phyloP scores from a whole-genome alignment of 2,888 invertebrate genomes.

The Neoaliturus tenellus region DNA sequence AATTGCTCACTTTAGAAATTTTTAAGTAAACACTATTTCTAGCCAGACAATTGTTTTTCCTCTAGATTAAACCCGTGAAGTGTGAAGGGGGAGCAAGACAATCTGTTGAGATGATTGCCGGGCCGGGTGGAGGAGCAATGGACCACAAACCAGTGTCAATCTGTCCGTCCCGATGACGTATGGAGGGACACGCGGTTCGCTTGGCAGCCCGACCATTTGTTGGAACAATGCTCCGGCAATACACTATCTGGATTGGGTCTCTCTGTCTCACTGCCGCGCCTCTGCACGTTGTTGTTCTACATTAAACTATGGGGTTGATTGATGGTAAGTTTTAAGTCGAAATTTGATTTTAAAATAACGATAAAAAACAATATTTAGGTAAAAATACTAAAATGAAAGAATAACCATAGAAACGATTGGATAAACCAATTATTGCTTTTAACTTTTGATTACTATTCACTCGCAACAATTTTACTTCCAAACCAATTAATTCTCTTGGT shows the following conservation, averaged over 20 bases:
- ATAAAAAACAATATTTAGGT: no score
- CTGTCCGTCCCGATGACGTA: constrained; percentile 41
- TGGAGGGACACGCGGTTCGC: constrained; percentile 8
- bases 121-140: constrained; percentile 14
- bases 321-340: no score
- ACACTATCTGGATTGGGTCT: not conserved
- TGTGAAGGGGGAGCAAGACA: not conserved
- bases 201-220: not conserved
- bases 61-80: constrained; percentile 19
- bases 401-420: no score
- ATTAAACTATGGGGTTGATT: no score
- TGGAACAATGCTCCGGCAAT: not conserved
- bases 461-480: no score
- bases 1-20: not conserved
- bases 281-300: no score
- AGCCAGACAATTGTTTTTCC: not conserved
- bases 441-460: no score
- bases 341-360: no score
- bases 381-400: no score
- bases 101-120: constrained; percentile 21
- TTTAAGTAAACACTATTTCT: not conserved
- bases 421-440: no score
- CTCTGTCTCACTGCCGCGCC: no score
- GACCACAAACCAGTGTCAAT: constrained; percentile 31
- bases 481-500: no score